Base-by-base conservation (phyloP, 2,113 vertebrate species). In the Tragelaphus imberbis region DNA sequence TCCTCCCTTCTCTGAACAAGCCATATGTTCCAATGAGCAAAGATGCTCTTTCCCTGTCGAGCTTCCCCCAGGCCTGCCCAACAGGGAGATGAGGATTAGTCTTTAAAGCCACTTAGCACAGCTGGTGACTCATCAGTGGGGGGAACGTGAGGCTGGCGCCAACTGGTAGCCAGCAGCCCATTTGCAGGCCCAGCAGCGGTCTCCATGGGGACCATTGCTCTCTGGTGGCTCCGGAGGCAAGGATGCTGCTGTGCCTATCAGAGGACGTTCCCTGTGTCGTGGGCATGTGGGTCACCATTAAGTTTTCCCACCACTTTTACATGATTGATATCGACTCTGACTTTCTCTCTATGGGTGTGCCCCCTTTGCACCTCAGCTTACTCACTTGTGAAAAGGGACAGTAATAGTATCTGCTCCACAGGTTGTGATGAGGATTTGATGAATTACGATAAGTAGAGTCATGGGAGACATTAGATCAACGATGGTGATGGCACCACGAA, bases 71-170 rank as follows among this genome's bases (percentile, higher is more conserved):
- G 98, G 98, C 98, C 98, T 98, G 96, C 97, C 95, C 97, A 93
- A 97, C 96, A 97, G 97, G 97, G 92, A 97, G 96, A 95, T 75
- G 97, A 98, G 92, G 77, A 51, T 51, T 80, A 95, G 98, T 96
- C 75, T 91, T 96, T 77, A 63, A 96, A 98, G 98, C 71, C 98
- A 92, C 97, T 97, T 79, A 77, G 98, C 98, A 98, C 99, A 99
- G 99, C 99, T 99, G 99, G 99, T 97, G 98, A 97, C 98, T 99
- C 98, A 98, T 98, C 98, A 98, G 99, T 98, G 98, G 98, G 98
- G 98, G 99, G 98, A 98, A 95, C 0, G 2, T 95, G 58, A 98
- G 98, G 94, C 44, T 0, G 87, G 98, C 98, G 98, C 99, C 98
- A 44, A 44, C 44, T 44, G 44, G 44, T 44, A 44, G 44, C 44